These are phyloP conservation scores for Pygoscelis adeliae DNA, from an alignment of 2,113 vertebrate genomes.

Conservation along the genomic window DNA sequence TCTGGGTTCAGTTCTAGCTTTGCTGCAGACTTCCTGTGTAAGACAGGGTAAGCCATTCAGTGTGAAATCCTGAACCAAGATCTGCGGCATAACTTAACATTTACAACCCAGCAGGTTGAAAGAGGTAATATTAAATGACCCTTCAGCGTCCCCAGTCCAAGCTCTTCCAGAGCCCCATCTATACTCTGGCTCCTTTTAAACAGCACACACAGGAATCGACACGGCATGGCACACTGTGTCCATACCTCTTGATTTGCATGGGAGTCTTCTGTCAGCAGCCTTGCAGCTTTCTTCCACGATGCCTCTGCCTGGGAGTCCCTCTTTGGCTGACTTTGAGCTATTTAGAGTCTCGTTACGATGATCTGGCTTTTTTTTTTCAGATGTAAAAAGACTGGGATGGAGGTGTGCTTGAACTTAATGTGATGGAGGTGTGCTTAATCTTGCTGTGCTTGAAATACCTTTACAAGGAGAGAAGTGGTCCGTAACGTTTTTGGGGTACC, in stretches of 20 bases:
- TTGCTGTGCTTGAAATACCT: background rate
- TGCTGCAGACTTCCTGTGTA: background rate
- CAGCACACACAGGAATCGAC: background rate
- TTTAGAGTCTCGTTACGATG: background rate
- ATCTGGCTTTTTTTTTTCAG: background rate
- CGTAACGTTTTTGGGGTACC: background rate
- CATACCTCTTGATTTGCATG: background rate
- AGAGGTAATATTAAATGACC: background rate
- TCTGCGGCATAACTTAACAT: background rate
- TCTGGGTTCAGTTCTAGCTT: background rate
- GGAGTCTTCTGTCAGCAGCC: background rate
- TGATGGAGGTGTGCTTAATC: background rate
- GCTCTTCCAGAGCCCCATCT: background rate
- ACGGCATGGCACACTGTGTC: background rate
- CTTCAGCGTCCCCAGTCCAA: background rate
- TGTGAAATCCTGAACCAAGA: background rate
- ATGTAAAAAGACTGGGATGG: background rate
- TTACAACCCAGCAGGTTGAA: background rate
- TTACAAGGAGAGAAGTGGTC: background rate
- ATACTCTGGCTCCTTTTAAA: background rate
- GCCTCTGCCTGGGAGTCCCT: background rate
- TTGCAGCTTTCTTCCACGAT: background rate
- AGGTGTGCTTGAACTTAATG: background rate
- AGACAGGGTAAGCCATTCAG: background rate
- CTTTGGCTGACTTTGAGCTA: background rate